A percentile compares a stretch with the other conserved stretches of the same genome.
phyloP scores from a whole-genome alignment of 2,797 vertebrate species.

The Cirrhinus molitorella region DNA sequence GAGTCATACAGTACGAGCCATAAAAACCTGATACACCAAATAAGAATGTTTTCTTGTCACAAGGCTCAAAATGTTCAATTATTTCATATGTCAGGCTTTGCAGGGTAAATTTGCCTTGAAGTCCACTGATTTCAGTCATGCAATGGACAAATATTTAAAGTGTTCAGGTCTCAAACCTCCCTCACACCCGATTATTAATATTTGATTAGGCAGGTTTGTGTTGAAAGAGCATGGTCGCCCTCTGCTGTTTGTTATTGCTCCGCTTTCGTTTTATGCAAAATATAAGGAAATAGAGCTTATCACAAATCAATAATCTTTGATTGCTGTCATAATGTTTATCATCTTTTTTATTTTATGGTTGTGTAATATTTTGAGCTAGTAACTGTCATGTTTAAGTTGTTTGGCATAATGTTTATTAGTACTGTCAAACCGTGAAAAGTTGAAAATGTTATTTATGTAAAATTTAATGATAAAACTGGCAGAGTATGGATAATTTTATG shows the following conservation, averaged over 20 bases:
- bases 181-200: background rate
- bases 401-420: background rate
- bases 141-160: background rate
- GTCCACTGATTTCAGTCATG: background rate
- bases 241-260: constrained; percentile 46
- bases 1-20: background rate
- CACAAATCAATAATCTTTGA: background rate
- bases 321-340: background rate
- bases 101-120: background rate
- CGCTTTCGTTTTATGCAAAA: background rate
- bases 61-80: background rate
- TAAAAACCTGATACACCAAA: background rate
- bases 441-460: background rate
- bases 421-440: background rate
- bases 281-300: background rate
- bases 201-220: background rate
- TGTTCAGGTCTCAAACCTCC: background rate
- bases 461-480: background rate
- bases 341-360: background rate
- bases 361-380: background rate
- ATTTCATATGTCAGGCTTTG: background rate
- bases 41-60: background rate
- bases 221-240: constrained; percentile 39
- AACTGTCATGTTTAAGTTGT: background rate
- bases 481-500: background rate